Evolutionary conservation across 2,888 invertebrate species (phyloP).

Genomic region (Fragum sueziense): DNA sequence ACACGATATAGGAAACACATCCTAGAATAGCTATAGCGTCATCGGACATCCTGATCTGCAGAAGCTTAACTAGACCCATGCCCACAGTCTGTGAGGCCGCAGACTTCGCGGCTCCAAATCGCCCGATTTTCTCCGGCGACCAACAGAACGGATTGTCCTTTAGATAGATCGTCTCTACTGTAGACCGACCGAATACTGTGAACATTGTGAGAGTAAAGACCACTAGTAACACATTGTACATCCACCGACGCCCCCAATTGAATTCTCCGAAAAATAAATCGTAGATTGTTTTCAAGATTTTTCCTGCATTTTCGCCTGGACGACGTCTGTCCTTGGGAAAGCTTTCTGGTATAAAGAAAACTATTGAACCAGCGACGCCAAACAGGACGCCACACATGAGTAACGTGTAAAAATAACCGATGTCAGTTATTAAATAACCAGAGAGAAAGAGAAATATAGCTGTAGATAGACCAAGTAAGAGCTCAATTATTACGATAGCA

Average conservation of each 20-base stretch:
- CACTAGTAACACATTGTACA: conserved; percentile 47
- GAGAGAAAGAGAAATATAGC: conserved; percentile 35
- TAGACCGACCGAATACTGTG: conserved; percentile 45
- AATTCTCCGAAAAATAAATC: conserved; percentile 47
- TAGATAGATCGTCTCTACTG: conserved; percentile 59
- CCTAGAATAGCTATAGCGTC: conserved; percentile 60
- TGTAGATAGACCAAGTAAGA: conserved; percentile 37
- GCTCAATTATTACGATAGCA: conserved; percentile 52
- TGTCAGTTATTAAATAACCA: conserved; percentile 53
- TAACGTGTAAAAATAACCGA: conserved; percentile 54
- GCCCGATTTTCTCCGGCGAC: conserved; percentile 56
- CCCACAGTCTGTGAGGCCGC: conserved; percentile 40
- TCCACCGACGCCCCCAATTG: conserved; percentile 56
- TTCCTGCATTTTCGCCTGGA: conserved; percentile 10
- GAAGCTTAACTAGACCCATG: conserved; percentile 52
- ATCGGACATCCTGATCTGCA: conserved; percentile 56
- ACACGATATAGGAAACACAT: conserved; percentile 38
- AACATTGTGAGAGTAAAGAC: conserved; percentile 48
- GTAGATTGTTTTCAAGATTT: conserved; percentile 40
- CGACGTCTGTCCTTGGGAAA: conserved; percentile 38
- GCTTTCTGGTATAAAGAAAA: conserved; percentile 55
- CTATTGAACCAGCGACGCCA: background rate
- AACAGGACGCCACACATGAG: conserved; percentile 31
- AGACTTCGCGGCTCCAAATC: conserved; percentile 44
- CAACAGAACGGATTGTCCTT: conserved; percentile 65